These are phyloP conservation scores for Notiomystis cincta DNA, from an alignment of 2,113 vertebrate genomes.

Conservation along the genomic window DNA sequence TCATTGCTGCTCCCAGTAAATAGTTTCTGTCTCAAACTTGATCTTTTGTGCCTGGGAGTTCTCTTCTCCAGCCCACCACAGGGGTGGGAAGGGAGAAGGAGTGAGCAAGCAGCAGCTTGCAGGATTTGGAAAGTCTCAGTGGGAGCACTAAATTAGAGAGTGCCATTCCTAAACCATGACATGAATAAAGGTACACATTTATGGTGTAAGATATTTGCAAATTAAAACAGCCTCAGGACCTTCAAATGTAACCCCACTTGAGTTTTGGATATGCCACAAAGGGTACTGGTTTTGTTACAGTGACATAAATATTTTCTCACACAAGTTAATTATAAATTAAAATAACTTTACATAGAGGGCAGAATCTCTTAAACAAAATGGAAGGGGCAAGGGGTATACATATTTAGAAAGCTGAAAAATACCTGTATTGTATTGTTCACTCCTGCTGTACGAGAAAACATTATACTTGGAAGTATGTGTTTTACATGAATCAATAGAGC, in stretches of 20 bases:
- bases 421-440: neutral
- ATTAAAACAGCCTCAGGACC: conserved; percentile 82
- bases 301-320: conserved; percentile 28
- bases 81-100: too few relatives aligned
- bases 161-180: neutral
- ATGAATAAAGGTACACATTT: conserved; percentile 55
- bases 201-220: conserved; percentile 83
- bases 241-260: conserved; percentile 26
- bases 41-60: neutral
- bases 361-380: conserved; percentile 1
- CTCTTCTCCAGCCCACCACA: neutral
- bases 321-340: conserved; percentile 45
- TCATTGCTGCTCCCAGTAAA: neutral
- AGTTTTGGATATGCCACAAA: conserved; percentile 23
- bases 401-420: neutral
- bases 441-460: neutral
- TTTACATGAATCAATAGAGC: neutral
- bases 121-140: neutral
- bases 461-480: neutral
- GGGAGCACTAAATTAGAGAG: neutral
- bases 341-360: neutral
- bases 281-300: conserved; percentile 27
- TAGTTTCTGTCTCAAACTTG: neutral
- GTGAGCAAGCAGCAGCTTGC: neutral
- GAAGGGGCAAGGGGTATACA: neutral